Base-by-base conservation (phyloP, 2,888 invertebrate species). In the Drosophila quinaria region DNA sequence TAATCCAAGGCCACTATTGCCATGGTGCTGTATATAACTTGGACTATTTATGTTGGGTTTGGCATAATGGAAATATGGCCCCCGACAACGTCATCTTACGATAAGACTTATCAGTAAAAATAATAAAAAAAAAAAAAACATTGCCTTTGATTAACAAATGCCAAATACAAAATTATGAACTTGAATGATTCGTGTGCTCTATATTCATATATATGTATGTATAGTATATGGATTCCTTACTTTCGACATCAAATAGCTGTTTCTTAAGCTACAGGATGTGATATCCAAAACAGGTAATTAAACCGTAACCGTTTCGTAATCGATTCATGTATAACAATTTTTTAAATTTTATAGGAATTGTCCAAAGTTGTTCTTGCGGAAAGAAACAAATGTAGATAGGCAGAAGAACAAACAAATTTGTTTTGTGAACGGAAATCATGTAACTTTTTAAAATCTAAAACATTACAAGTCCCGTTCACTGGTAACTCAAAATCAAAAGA, bases 31-130 rank as follows among this genome's bases (percentile, higher is more conserved):
- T 50, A 59, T 55, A 72, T 42, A 55, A 13, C 11, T 56, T 51
- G 33, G 46, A 37, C 50, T 50, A 11, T 29, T 22, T 22, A 22
- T 22, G 46, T 44, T 52, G 35, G 29, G 19, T n/a, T 50, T 25
- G 17, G 31, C 50, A 19, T 37, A 49, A 4, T 49, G 6, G 6
- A 41, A 41, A 47, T 33, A 22, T 35, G 41, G 19, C 44, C 2
- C 2, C 15, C 19, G 46, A 15, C 39, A 58, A 60, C 78, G 74
- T 63, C 67, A 73, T 41, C 22, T 39, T 1, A 1, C n/a, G 75
- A 79, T 78, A 79, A 37, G 25, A 3, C 55, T 51, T 75, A 75
- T 75, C 75, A 41, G 39, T 35, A 33, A 13, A 11, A 41, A 39
- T 33, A 44, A 33, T 37, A 52, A 11, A 6, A 33, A 6, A 31